These are phyloP conservation scores for Anser cygnoides DNA, from an alignment of 2,113 vertebrate species.

Conservation along the genomic window DNA sequence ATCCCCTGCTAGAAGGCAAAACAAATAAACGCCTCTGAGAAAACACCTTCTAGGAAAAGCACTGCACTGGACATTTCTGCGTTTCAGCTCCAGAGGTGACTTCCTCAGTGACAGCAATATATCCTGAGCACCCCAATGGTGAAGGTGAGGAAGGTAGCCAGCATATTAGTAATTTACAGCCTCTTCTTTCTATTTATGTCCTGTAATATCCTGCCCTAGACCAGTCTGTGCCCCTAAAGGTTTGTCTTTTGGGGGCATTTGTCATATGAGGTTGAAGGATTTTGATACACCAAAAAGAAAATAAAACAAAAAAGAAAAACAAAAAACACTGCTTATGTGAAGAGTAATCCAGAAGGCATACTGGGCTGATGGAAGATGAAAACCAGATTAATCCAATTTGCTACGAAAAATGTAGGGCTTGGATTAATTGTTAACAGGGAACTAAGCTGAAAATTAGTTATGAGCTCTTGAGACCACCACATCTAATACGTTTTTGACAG, in stretches of 20 bases:
- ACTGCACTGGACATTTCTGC: neutral
- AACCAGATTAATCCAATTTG: neutral
- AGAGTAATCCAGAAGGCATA: neutral
- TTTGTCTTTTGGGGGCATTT: neutral
- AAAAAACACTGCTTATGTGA: neutral
- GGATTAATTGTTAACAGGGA: neutral
- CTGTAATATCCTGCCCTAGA: neutral
- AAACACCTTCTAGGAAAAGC: neutral
- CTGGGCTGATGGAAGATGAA: neutral
- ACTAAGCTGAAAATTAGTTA: neutral
- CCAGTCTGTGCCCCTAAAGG: neutral
- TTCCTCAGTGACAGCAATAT: neutral
- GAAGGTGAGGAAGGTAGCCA: neutral
- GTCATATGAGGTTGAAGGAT: neutral
- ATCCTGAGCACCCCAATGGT: neutral
- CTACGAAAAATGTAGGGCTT: neutral
- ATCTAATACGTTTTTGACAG: neutral
- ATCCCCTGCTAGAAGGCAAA: neutral
- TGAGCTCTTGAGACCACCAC: neutral
- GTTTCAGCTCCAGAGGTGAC: neutral
- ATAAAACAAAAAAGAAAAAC: neutral
- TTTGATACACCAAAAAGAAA: neutral
- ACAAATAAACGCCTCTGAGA: neutral
- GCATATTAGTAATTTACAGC: neutral
- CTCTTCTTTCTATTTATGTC: conserved; percentile 1